A percentile compares a stretch with the other conserved stretches of the same genome.
Conservation (phyloP, 2,113 vertebrate genomes). For the Melanerpes aurifrons region DNA sequence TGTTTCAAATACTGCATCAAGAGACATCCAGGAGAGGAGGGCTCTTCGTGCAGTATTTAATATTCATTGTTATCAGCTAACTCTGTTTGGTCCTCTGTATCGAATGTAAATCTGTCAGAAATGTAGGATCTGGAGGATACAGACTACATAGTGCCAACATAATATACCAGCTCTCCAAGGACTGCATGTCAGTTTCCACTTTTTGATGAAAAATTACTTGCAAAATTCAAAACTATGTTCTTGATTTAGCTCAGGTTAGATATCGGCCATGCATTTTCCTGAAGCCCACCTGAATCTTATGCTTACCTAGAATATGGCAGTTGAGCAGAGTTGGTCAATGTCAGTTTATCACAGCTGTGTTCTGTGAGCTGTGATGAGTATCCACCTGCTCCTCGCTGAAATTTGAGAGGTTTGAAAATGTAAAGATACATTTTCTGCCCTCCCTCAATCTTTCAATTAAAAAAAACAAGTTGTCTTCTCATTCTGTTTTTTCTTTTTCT, state of each 20-base stretch:
- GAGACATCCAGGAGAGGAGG: neutral
- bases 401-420: neutral
- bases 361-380: neutral
- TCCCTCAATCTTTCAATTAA: neutral
- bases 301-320: neutral
- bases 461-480: neutral
- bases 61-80: neutral
- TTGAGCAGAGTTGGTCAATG: accelerated
- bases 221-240: neutral
- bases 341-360: neutral
- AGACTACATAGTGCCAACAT: neutral
- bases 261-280: neutral
- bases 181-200: neutral
- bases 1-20: neutral
- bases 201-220: neutral
- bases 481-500: neutral
- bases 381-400: neutral
- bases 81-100: neutral
- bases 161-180: neutral
- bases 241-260: neutral
- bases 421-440: neutral
- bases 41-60: neutral
- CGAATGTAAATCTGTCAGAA: neutral
- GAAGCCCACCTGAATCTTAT: neutral
- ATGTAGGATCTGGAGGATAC: neutral